These are phyloP conservation scores for Panzeria rudis DNA, from an alignment of 2,888 invertebrate genomes.

Conservation along the genomic window DNA sequence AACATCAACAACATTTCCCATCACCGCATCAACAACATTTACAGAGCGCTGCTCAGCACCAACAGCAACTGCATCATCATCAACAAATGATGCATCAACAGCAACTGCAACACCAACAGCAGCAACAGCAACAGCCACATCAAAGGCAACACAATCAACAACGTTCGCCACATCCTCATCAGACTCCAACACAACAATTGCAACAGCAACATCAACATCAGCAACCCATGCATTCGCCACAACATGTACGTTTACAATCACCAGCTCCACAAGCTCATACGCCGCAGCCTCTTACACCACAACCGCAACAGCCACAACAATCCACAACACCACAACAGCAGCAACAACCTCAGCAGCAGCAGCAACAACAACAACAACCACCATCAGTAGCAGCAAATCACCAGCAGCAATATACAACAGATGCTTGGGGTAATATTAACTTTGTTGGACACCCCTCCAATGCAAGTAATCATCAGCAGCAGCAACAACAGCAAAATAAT, in stretches of 20 bases:
- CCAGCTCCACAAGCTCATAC: constrained; percentile 77
- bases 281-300: constrained; percentile 75
- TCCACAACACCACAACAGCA: constrained; percentile 74
- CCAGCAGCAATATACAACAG: constrained; percentile 74
- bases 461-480: constrained; percentile 71
- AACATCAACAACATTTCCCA: constrained; percentile 77
- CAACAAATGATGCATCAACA: constrained; percentile 78
- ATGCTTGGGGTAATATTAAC: constrained; percentile 77
- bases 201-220: constrained; percentile 79
- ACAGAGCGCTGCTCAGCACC: constrained; percentile 77
- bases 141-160: constrained; percentile 76
- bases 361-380: constrained; percentile 75
- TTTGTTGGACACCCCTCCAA: constrained; percentile 70
- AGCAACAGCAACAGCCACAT: constrained; percentile 75
- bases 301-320: constrained; percentile 67
- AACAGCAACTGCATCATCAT: constrained; percentile 75
- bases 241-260: constrained; percentile 77
- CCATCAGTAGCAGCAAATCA: constrained; percentile 70
- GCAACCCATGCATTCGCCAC: constrained; percentile 79
- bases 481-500: constrained; percentile 74
- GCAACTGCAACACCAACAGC: constrained; percentile 76
- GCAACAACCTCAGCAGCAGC: constrained; percentile 74
- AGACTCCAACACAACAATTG: constrained; percentile 76
- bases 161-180: constrained; percentile 81
- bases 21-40: constrained; percentile 79